Base-by-base conservation (phyloP, 2,888 invertebrate species). In the Machimus atricapillus region DNA sequence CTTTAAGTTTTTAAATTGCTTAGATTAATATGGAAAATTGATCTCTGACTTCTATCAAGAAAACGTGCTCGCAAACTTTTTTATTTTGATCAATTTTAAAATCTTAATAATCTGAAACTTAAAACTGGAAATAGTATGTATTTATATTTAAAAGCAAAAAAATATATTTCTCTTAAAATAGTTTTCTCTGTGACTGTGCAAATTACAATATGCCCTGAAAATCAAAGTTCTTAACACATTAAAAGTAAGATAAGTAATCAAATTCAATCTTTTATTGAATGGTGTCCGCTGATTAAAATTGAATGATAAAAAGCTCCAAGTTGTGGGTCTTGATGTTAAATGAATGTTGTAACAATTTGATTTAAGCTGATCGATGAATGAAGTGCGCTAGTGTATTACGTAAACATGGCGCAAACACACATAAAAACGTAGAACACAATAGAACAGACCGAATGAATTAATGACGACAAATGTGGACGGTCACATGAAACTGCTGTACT, bases 271-370 rank as follows among this genome's bases (percentile, higher is more conserved):
- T 74, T 37, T 73, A 74, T 74, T 85, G 85, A 85, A 85, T 85
- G 74, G 85, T 73, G 85, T 85, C 85, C 85, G 58, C 85, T 85
- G 85, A 85, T 85, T 85, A 40, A 66, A 85, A 83, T 83, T 83
- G 83, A 83, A 83, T 83, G 66, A 73, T 83, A 83, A 83, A 66
- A 74, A 74, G 74, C 46, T 58, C 8, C 43, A 74, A 37, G 74
- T n/a, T 74, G 66, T 66, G 23, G 23, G 66, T 66, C 66, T 66
- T 66, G 9, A 66, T 66, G 66, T 23, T 66, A 66, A 66, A 74
- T 85, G 74, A 85, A 43, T 85, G 43, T 74, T 85, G 73, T 85
- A 85, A 74, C 85, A 85, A 85, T 73, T 73, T 73, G n/a, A 73
- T 56, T 83, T 83, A 58, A 52, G 14, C 27, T 66, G 27, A 74